Evolutionary conservation across 2,888 invertebrate genomes (phyloP), one percentile per base, ranked within the genome.

Genomic region (Drosophila recens): DNA sequence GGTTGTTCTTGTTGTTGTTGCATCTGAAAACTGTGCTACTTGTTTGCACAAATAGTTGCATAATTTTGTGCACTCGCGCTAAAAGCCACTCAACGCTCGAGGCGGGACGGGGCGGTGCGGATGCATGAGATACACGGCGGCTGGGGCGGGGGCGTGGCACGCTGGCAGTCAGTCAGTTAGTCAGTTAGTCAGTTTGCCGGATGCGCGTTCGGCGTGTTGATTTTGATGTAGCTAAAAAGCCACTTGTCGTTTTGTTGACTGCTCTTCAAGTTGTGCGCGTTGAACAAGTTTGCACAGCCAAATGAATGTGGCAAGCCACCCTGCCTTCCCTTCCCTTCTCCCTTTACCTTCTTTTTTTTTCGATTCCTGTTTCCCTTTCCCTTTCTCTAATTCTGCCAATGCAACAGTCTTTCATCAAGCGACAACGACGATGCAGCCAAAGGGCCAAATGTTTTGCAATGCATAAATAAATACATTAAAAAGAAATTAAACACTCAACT

Each of bases 221-320:
- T 82, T 84, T 76, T 82, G 80, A 85, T 85, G 84, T 87, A 80
- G 85, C 84, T 84, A 80, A 84, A 84, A 87, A 82, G 87, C 85
- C 87, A 85, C 84, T 85, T 83, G 80, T 63, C 80, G 79, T 80
- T 80, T 80, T 70, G 78, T 72, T 69, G 58, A 67, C 69, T 53
- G 49, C 73, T 68, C 83, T 75, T 84, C 56, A 80, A 77, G 75
- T 59, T 72, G 64, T 69, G 80, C 75, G 80, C 80, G 86, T 85
- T 84, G 84, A 80, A 84, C 77, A 84, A 87, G 84, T 84, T 87
- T 85, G 82, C 82, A 85, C 63, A 87, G 70, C 75, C 85, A 87
- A 84, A 87, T 87, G 87, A 84, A 79, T 87, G 77, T 63, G 72
- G 53, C 56, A 27, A 58, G 17, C 53, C 64, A 10, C 33, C 43